Base-by-base conservation (phyloP, 2,113 vertebrate genomes). In the Nyctibius bracteatus region DNA sequence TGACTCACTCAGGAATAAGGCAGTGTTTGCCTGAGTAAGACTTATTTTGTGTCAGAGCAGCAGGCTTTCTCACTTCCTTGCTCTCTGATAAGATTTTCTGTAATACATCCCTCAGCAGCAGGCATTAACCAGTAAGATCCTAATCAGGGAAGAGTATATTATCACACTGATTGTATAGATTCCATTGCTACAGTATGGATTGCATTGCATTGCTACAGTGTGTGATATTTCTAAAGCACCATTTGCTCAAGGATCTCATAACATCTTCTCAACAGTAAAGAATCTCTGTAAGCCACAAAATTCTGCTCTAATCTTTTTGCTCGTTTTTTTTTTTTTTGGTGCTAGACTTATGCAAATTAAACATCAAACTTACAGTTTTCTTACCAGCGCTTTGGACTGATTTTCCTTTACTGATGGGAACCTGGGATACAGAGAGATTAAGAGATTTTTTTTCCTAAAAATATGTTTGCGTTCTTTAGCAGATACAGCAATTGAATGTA, bases 251-350 rank as follows among this genome's bases (percentile, higher is more conserved):
- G 82, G 62, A 58, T 92, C 83, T 93, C 33, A 4, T 49, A 94
- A 83, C 72, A 72, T 86, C 82, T 62, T 92, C 81, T 94, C 82
- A 92, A n/a, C 92, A 68, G 80, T 63, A 46, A 93, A 81, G 90
- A 92, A 94, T 86, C 68, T 83, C 59, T 74, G 37, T 62, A 88
- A 93, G 67, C 74, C 92, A 91, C 87, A 91, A 63, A 93, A 89
- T 67, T 84, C 65, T 88, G 59, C 72, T 86, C 49, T 81, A 22
- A 85, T 77, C 37, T 57, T 92, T 87, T 51, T 33, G 37, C 49
- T 90, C 22, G 51, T 10, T 24, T 20, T 66, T 28, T 84, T 66
- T 28, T 84, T n/a, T n/a, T n/a, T n/a, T 33, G 23, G 51, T 92
- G 85, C 11, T 82, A 47, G 37, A 23, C 43, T 90, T 51, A 41